Base-by-base conservation (phyloP, 2,888 invertebrate species). In the Spisula subtruncata region DNA sequence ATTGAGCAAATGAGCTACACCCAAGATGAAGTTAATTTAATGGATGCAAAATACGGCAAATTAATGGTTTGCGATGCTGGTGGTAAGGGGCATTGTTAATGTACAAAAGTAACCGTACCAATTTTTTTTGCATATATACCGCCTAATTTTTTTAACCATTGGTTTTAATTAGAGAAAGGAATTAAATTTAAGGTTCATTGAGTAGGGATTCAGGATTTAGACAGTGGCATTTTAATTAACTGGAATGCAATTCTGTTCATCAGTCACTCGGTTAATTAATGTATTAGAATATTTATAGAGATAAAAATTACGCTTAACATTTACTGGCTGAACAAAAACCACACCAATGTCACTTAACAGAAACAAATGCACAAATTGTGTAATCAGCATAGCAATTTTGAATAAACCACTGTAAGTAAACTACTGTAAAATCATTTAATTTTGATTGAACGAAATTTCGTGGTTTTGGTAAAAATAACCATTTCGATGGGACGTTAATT, bases 1-100 rank as follows among this genome's bases (percentile, higher is more conserved):
- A 83, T 83, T 71, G 60, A 20, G 46, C 32, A 60, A 66, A 66
- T 5, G 41, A 71, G 71, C 25, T 83, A 83, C 83, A 48, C 83
- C 83, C 83, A 83, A 48, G 18, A 20, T 83, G 75, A 75, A 25
- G n/a, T 75, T 32, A 35, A 75, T 32, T 75, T 75, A 16, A 60
- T 60, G n/a, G n/a, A 75, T 18, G 29, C 35, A 32, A 75, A 71
- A 32, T 75, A 25, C 75, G 35, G 25, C 12, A 18, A 20, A n/a
- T 5, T 18, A 66, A 32, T 29, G 25, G 82, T 32, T 51, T 20
- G 29, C 51, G 16, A 75, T 25, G 32, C 16, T 32, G 75, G 75
- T 75, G 75, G 75, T 32, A 75, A 18, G 0, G 16, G 25, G 10
- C 20, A 66, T 60, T n/a, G 60, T 60, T 60, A 60, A 66, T 66